Evolutionary conservation across 1,140 invertebrate genomes (phyloP).

Genomic region (Papilio helenus): DNA sequence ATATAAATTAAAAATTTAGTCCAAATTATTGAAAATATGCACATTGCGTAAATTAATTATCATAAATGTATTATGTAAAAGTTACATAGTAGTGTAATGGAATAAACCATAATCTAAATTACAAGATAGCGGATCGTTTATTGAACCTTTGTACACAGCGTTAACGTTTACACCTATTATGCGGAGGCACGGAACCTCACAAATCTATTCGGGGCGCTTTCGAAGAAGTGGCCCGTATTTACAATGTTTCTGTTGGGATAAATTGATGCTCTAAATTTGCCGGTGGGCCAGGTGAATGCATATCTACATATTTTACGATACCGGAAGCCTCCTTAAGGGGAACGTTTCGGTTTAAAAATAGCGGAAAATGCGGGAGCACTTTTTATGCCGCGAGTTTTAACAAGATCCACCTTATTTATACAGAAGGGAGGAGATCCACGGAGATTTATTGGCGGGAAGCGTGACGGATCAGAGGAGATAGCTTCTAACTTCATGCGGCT

Average conservation of each 20-base stretch:
- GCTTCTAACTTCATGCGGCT: constrained; percentile 57
- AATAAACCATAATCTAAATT: constrained; percentile 39
- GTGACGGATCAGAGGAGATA: constrained; percentile 76
- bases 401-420: constrained; percentile 81
- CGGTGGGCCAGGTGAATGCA: constrained; percentile 76
- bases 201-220: constrained; percentile 69
- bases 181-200: constrained; percentile 66
- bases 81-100: constrained; percentile 33
- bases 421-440: constrained; percentile 64
- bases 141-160: constrained; percentile 60
- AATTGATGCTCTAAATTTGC: constrained; percentile 78
- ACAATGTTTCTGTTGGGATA: constrained; percentile 79
- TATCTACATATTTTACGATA: constrained; percentile 82
- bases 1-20: neutral
- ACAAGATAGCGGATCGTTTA: constrained; percentile 54
- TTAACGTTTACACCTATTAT: constrained; percentile 61
- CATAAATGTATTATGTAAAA: constrained; percentile 31
- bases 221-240: constrained; percentile 67
- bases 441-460: constrained; percentile 75
- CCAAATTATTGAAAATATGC: neutral
- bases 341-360: constrained; percentile 75
- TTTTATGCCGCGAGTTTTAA: constrained; percentile 77
- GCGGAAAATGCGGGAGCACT: constrained; percentile 74
- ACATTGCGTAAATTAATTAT: neutral
- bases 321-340: constrained; percentile 76